Percentiles rank a stretch among this genome's conserved stretches.
phyloP scores from a whole-genome alignment of 1,140 invertebrate genomes.

The Sitophilus oryzae region DNA sequence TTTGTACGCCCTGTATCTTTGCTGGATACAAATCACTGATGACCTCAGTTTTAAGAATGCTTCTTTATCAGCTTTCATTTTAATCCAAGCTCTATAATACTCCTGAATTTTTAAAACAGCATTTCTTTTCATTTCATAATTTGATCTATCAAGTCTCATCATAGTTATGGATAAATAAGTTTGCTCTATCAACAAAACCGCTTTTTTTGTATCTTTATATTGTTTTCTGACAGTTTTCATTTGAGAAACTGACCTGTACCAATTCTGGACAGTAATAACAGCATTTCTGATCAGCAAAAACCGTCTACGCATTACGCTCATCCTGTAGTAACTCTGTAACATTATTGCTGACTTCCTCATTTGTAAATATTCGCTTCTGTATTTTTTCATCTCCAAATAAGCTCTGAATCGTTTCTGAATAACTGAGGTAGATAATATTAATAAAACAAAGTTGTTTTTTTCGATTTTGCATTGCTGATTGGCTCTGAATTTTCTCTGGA shows the following conservation, averaged over 20 bases:
- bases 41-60: slow-evolving; percentile 12
- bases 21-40: slow-evolving; percentile 31
- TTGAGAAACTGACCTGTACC: slow-evolving; percentile 42
- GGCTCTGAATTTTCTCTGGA: slow-evolving; percentile 10
- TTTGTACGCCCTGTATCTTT: slow-evolving; percentile 42
- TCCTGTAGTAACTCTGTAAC: slow-evolving; percentile 38
- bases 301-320: slow-evolving; percentile 7
- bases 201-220: slow-evolving; percentile 43
- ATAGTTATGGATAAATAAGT: slow-evolving; percentile 30
- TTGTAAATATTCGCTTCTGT: slow-evolving; percentile 32
- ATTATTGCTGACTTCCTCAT: slow-evolving; percentile 10
- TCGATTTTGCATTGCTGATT: slow-evolving; percentile 8
- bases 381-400: slow-evolving; percentile 35
- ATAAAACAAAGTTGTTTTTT: slow-evolving; percentile 34
- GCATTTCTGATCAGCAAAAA: slow-evolving; percentile 39
- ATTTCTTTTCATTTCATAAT: slow-evolving; percentile 10
- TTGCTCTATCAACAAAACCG: slow-evolving; percentile 37
- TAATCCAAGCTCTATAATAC: slow-evolving; percentile 37
- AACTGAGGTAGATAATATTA: slow-evolving; percentile 28
- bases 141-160: slow-evolving; percentile 26
- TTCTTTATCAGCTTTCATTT: slow-evolving; percentile 18
- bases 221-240: slow-evolving; percentile 40
- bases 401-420: slow-evolving; percentile 44
- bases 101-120: slow-evolving; percentile 33
- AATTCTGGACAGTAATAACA: slow-evolving; percentile 35